Evolutionary conservation across 2,888 invertebrate genomes (phyloP).

Genomic region (Eristalis pertinax): DNA sequence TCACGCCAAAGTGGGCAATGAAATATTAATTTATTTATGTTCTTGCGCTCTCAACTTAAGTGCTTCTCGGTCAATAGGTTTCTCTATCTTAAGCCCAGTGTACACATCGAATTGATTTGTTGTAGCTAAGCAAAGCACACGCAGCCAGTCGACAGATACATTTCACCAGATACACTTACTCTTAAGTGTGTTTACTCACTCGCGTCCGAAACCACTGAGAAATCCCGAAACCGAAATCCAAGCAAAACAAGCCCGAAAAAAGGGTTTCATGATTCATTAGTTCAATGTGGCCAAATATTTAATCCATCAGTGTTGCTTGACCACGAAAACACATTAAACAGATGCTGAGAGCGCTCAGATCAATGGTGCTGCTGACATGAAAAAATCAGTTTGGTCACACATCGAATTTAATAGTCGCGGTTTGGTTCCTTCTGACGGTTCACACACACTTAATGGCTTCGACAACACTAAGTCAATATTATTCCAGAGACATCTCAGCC

Average conservation of each 20-base stretch:
- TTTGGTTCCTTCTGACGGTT: constrained; percentile 14
- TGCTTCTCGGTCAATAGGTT: constrained; percentile 67
- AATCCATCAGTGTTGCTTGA: constrained; percentile 66
- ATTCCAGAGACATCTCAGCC: constrained; percentile 18
- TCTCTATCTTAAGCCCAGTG: constrained; percentile 46
- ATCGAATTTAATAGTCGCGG: constrained; percentile 29
- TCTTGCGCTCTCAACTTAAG: constrained; percentile 63
- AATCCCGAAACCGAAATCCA: constrained; percentile 30
- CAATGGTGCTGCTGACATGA: constrained; percentile 59
- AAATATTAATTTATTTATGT: constrained; percentile 72
- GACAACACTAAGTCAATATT: constrained; percentile 63
- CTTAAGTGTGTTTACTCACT: constrained; percentile 67
- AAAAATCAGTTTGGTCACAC: constrained; percentile 61
- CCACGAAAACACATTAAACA: constrained; percentile 68
- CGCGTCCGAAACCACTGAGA: constrained; percentile 47
- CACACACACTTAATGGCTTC: constrained; percentile 57
- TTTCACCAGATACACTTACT: constrained; percentile 71
- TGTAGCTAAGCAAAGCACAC: constrained; percentile 68
- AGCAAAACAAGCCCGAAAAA: constrained; percentile 43
- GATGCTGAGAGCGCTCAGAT: constrained; percentile 54
- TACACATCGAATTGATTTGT: constrained; percentile 70
- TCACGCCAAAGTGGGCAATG: constrained; percentile 64
- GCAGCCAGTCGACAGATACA: constrained; percentile 56
- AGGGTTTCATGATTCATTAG: constrained; percentile 63
- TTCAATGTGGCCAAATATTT: constrained; percentile 65